phyloP scores from a whole-genome alignment of 2,888 invertebrate species.

The Willowsia nigromaculata region DNA sequence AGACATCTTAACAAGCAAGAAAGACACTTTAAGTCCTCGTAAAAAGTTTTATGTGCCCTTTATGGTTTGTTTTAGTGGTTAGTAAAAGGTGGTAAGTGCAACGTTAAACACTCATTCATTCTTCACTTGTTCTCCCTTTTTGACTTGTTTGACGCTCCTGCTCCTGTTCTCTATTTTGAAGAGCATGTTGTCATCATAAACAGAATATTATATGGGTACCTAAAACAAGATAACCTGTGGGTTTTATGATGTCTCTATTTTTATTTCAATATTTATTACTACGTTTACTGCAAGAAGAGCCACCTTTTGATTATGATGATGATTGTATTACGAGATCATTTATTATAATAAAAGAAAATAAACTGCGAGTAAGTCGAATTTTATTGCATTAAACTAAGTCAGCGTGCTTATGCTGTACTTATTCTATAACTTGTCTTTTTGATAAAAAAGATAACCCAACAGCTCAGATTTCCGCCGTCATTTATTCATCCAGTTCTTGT shows the following conservation, averaged over 20 bases:
- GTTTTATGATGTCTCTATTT: slow-evolving; percentile 28
- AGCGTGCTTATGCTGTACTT: no score
- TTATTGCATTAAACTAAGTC: no score
- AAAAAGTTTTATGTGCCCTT: slow-evolving; percentile 71
- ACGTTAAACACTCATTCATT: slow-evolving; percentile 65
- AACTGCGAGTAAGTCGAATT: background rate
- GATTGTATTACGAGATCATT: slow-evolving; percentile 8
- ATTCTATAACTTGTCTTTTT: background rate
- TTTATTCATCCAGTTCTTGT: background rate
- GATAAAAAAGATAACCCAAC: background rate
- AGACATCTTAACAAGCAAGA: slow-evolving; percentile 46
- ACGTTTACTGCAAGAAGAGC: background rate
- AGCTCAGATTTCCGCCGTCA: background rate
- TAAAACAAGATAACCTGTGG: background rate
- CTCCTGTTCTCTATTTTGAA: slow-evolving; percentile 42
- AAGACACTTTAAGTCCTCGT: slow-evolving; percentile 67
- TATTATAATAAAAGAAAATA: background rate
- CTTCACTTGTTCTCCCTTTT: slow-evolving; percentile 11
- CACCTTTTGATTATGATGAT: background rate
- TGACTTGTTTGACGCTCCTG: background rate
- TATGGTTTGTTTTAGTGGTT: slow-evolving; percentile 73
- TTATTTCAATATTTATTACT: background rate
- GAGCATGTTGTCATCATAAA: background rate
- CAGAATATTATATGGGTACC: background rate
- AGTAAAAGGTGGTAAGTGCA: slow-evolving; percentile 71